Evolutionary conservation across 1,140 invertebrate species (phyloP).

Genomic region (Lineus longissimus): DNA sequence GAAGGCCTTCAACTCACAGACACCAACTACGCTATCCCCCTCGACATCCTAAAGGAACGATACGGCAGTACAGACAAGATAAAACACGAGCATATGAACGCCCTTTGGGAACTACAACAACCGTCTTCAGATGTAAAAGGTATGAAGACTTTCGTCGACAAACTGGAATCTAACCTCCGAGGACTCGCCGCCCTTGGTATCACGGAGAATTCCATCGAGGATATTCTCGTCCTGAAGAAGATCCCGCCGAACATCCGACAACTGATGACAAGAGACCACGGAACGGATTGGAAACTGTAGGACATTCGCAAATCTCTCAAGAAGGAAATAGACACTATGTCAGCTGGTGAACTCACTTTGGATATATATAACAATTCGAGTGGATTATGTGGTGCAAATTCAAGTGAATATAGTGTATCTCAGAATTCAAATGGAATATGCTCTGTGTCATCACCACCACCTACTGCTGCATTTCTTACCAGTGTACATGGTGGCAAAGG

Average conservation of each 20-base stretch:
- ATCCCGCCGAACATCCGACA: neutral
- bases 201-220: neutral
- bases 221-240: conserved; percentile 1
- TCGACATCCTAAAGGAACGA: neutral
- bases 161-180: neutral
- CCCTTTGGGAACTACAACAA: neutral
- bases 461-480: too few relatives aligned
- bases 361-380: neutral
- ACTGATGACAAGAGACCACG: neutral
- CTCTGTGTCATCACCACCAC: neutral
- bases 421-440: neutral
- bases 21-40: neutral
- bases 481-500: too few relatives aligned
- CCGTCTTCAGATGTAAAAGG: neutral
- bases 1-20: neutral
- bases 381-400: neutral
- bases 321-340: neutral
- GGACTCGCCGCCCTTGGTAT: neutral
- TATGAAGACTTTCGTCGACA: neutral
- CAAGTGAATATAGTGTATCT: neutral
- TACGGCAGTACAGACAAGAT: neutral
- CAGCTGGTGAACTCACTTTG: neutral
- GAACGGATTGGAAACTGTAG: neutral
- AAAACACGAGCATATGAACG: neutral
- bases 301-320: neutral